Conservation (phyloP, 2,113 vertebrate species). For the Corvus moneduloides region DNA sequence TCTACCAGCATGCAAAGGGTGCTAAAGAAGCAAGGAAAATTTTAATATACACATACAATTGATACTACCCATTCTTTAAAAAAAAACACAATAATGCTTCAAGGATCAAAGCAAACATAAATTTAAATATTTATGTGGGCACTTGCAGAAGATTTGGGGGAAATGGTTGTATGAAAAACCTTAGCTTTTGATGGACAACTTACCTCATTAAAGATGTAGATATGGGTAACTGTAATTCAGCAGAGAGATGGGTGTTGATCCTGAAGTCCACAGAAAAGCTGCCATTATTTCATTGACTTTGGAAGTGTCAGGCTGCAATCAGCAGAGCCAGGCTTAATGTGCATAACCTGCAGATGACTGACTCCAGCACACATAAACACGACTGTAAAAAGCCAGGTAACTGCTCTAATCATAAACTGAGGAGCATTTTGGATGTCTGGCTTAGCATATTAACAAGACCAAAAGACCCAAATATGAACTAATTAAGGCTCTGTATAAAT, state of each 20-base stretch:
- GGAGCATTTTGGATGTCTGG: slow-evolving; percentile 8
- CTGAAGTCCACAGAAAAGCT: not conserved
- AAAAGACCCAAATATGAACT: slow-evolving; percentile 17
- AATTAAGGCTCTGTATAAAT: slow-evolving; percentile 41
- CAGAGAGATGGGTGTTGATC: not conserved
- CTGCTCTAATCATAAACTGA: not conserved
- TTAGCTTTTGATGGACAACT: not conserved
- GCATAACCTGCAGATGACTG: not conserved
- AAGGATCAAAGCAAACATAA: not conserved
- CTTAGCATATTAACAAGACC: slow-evolving; percentile 46
- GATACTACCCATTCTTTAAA: not conserved
- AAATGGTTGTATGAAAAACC: not conserved
- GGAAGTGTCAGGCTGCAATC: not conserved
- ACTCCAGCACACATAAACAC: not conserved
- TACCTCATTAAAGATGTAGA: not conserved
- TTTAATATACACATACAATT: not conserved
- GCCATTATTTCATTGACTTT: not conserved
- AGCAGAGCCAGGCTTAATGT: not conserved
- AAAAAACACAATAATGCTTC: not conserved
- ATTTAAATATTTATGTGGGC: not conserved
- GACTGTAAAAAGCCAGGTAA: not conserved
- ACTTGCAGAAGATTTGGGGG: not conserved
- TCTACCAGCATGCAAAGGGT: not conserved
- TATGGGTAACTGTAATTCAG: not conserved
- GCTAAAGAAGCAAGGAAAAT: not conserved